These are phyloP conservation scores for Ctenopoma kingsleyae DNA, from an alignment of 2,797 vertebrate species.

Conservation along the genomic window DNA sequence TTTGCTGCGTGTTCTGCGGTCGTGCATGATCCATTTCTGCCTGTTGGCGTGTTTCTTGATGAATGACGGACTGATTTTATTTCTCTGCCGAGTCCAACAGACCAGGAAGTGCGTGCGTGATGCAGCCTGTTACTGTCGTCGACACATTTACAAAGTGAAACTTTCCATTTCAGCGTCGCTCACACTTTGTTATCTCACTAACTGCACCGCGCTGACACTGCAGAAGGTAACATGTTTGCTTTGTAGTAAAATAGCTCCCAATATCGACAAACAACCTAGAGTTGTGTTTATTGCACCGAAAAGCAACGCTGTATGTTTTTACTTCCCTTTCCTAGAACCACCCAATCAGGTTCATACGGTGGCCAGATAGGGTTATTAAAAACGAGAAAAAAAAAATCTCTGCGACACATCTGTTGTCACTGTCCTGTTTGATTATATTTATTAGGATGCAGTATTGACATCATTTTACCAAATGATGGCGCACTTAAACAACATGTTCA, in stretches of 20 bases:
- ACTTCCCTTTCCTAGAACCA: slow-evolving; percentile 48
- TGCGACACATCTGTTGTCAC: accelerated
- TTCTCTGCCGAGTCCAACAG: background rate
- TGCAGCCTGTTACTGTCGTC: background rate
- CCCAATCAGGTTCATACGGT: slow-evolving; percentile 48
- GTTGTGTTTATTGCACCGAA: background rate
- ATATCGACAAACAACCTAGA: background rate
- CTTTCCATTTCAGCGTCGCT: background rate
- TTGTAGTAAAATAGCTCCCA: background rate
- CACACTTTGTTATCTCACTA: background rate
- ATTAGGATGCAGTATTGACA: background rate
- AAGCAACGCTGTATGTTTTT: slow-evolving; percentile 12
- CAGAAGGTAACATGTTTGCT: too few relatives aligned
- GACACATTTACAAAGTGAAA: background rate
- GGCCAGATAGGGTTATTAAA: background rate
- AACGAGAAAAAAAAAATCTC: slow-evolving; percentile 1
- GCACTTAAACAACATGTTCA: too few relatives aligned
- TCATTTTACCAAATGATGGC: background rate
- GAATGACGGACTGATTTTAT: background rate
- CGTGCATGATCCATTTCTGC: slow-evolving; percentile 53
- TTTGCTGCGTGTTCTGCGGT: slow-evolving; percentile 27
- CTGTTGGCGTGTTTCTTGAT: background rate
- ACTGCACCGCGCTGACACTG: background rate
- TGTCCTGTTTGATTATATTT: slow-evolving; percentile 10
- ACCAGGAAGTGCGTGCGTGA: slow-evolving; percentile 51